A percentile compares a stretch with the other conserved stretches of the same genome.
Conservation (phyloP, 2,113 vertebrate genomes). For the Brachyistius frenatus region DNA sequence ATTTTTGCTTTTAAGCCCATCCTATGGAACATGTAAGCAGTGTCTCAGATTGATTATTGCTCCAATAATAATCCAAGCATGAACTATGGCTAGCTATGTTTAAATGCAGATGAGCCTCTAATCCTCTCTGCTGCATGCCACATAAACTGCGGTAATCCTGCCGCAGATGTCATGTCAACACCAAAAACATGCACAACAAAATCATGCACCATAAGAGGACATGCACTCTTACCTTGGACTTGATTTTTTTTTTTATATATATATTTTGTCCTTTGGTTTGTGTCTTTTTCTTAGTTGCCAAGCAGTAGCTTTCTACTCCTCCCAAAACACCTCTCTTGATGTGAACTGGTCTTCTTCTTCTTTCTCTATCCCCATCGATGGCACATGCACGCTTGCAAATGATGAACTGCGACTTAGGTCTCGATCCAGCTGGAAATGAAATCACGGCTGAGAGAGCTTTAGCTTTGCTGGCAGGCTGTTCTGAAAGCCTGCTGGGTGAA, state of each 20-base stretch:
- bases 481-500: constrained; percentile 41
- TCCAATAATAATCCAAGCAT: not conserved
- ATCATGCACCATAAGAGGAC: not conserved
- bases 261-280: too few species aligned
- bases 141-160: constrained; percentile 54
- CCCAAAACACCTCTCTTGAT: not conserved
- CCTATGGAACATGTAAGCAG: not conserved
- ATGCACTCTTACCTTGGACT: constrained; percentile 59
- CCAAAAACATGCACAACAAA: constrained; percentile 33
- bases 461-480: constrained; percentile 20
- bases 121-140: constrained; percentile 40
- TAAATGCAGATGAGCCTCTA: constrained; percentile 37
- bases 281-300: not conserved
- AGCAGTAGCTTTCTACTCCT: not conserved
- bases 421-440: constrained; percentile 36
- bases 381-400: not conserved
- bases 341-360: not conserved
- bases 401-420: constrained; percentile 11
- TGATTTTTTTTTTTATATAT: constrained; percentile 1
- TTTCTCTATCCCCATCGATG: constrained; percentile 1
- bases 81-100: not conserved
- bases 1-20: too few species aligned
- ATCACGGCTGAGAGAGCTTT: constrained; percentile 27
- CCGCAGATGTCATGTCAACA: constrained; percentile 45
- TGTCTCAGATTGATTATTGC: not conserved